Conservation (phyloP, 1,140 invertebrate genomes). For the Ceratitis capitata region DNA sequence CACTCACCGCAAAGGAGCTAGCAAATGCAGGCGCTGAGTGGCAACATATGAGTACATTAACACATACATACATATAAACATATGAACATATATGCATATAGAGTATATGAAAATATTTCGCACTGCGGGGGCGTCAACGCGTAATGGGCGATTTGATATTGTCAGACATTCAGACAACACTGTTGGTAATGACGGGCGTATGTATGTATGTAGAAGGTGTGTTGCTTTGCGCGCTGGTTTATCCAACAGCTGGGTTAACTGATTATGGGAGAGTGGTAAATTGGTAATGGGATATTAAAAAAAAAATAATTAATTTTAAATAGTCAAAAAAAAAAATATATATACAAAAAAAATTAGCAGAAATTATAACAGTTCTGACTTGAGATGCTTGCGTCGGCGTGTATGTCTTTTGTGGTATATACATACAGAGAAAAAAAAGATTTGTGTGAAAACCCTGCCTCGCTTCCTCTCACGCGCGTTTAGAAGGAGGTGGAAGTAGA, state of each 20-base stretch:
- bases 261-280: conserved; percentile 28
- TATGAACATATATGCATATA: neutral
- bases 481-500: too few species aligned
- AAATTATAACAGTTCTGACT: too few species aligned
- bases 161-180: neutral
- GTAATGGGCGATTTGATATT: neutral
- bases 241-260: neutral
- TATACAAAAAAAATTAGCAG: too few species aligned
- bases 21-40: conserved; percentile 15
- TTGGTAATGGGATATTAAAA: neutral
- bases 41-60: neutral
- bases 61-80: neutral
- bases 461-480: too few species aligned
- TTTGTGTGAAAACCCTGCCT: too few species aligned
- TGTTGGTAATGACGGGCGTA: neutral
- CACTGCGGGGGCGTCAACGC: conserved; percentile 13
- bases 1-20: neutral
- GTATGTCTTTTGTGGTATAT: too few species aligned
- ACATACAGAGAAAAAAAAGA: too few species aligned
- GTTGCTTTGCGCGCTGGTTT: conserved; percentile 3
- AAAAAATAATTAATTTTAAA: too few species aligned
- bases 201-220: too few species aligned
- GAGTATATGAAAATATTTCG: neutral
- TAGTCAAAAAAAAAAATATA: too few species aligned
- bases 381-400: too few species aligned